Percentiles rank a stretch among this genome's conserved stretches.
Evolutionary conservation across 2,113 vertebrate genomes (phyloP).

Genomic region (Indri indri): DNA sequence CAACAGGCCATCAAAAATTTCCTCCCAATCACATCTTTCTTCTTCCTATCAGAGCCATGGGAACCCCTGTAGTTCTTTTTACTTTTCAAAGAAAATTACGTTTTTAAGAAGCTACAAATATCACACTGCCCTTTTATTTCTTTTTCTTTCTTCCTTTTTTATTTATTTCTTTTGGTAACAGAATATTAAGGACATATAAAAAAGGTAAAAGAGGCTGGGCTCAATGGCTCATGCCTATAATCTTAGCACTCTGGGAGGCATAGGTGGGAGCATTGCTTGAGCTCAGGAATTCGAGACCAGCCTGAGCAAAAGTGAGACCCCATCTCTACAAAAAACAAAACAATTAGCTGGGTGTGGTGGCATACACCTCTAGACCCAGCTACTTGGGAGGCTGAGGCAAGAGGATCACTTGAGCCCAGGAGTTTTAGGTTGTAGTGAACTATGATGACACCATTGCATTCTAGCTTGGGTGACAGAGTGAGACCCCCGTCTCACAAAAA

Average conservation of each 20-base stretch:
- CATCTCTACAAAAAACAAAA: not conserved
- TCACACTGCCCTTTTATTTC: not conserved
- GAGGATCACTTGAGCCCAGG: not conserved
- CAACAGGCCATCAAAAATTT: not conserved
- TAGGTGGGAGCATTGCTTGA: not conserved
- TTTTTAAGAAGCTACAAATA: not conserved
- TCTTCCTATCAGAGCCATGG: not conserved
- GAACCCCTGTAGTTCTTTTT: not conserved
- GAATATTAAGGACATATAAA: not conserved
- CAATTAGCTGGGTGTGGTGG: not conserved
- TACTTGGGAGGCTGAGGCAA: not conserved
- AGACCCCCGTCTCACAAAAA: not conserved
- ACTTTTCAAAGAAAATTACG: not conserved
- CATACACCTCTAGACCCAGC: not conserved
- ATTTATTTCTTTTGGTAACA: not conserved
- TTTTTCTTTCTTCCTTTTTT: not conserved
- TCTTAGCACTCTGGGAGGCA: not conserved
- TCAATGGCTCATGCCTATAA: not conserved
- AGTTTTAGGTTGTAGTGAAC: not conserved
- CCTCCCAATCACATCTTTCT: not conserved
- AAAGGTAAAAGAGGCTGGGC: not conserved
- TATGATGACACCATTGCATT: not conserved
- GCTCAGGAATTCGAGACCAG: not conserved
- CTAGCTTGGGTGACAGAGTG: not conserved
- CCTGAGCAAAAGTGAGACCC: not conserved